Conservation (phyloP, 2,113 vertebrate species). For the Conger conger region DNA sequence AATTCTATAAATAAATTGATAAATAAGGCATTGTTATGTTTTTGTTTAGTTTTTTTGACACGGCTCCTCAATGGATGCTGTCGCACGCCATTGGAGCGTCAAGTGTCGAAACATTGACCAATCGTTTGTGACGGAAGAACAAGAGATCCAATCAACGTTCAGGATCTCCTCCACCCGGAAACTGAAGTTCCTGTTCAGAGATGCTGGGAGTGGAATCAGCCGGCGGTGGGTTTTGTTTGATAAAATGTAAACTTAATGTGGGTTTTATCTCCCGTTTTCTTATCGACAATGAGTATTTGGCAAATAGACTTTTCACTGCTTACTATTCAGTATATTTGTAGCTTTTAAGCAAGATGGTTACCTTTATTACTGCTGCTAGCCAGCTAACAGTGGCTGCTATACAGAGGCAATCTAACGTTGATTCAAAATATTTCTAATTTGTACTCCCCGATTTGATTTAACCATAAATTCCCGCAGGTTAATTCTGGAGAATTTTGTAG, state of each 20-base stretch:
- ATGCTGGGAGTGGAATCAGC: constrained; percentile 56
- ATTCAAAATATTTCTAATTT: too few species aligned
- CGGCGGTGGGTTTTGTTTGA: constrained; percentile 44
- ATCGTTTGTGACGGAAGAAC: background rate
- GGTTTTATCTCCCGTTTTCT: background rate
- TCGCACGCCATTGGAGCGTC: background rate
- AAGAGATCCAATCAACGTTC: background rate
- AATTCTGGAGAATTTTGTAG: too few species aligned
- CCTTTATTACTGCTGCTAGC: too few species aligned
- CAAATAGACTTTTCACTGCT: background rate
- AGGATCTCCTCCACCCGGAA: constrained; percentile 24
- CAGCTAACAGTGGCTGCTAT: too few species aligned
- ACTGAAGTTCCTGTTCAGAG: constrained; percentile 22
- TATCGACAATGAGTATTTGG: background rate
- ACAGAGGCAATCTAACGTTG: too few species aligned
- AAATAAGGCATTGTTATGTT: too few species aligned
- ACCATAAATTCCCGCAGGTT: too few species aligned
- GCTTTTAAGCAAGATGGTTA: background rate
- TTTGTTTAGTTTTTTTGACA: background rate
- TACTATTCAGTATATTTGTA: background rate
- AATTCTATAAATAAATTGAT: too few species aligned
- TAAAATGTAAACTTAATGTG: background rate
- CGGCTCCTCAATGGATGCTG: background rate
- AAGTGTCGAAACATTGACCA: background rate
- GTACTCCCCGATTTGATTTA: too few species aligned